Conservation (phyloP, 1,140 invertebrate species). For the Antheraea mylitta region DNA sequence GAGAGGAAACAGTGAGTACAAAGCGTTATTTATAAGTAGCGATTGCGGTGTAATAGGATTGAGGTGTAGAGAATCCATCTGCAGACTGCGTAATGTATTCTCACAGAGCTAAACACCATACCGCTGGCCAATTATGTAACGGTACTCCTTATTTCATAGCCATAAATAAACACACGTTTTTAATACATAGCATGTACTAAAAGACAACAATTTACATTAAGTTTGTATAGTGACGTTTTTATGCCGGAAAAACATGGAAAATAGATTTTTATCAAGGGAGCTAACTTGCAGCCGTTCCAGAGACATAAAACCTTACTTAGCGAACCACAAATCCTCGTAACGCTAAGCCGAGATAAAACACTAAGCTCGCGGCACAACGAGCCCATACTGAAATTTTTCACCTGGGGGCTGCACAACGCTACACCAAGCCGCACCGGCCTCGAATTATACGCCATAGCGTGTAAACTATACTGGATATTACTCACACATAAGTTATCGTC, state of each 20-base stretch:
- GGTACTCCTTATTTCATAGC: neutral
- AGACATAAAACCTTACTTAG: constrained; percentile 77
- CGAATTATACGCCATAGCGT: constrained; percentile 34
- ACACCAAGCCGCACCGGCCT: constrained; percentile 23
- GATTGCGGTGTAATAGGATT: neutral
- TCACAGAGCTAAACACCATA: neutral
- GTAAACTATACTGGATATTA: constrained; percentile 66
- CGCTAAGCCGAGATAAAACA: constrained; percentile 77
- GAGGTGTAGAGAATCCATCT: neutral
- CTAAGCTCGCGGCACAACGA: constrained; percentile 65
- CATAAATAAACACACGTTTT: constrained; percentile 12
- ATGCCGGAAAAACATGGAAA: constrained; percentile 39
- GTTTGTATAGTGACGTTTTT: constrained; percentile 5
- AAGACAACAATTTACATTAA: neutral
- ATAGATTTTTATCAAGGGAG: constrained; percentile 69
- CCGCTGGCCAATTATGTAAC: neutral
- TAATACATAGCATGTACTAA: constrained; percentile 15
- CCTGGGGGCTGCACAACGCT: constrained; percentile 43
- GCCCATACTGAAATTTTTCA: constrained; percentile 72
- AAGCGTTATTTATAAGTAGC: constrained; percentile 67
- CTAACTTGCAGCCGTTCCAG: constrained; percentile 66
- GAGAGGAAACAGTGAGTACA: constrained; percentile 61
- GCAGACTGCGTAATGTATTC: neutral
- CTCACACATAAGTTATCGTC: constrained; percentile 67
- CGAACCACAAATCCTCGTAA: constrained; percentile 78